phyloP scores from a whole-genome alignment of 2,797 vertebrate genomes.

The Neosilurus hyrtlii region DNA sequence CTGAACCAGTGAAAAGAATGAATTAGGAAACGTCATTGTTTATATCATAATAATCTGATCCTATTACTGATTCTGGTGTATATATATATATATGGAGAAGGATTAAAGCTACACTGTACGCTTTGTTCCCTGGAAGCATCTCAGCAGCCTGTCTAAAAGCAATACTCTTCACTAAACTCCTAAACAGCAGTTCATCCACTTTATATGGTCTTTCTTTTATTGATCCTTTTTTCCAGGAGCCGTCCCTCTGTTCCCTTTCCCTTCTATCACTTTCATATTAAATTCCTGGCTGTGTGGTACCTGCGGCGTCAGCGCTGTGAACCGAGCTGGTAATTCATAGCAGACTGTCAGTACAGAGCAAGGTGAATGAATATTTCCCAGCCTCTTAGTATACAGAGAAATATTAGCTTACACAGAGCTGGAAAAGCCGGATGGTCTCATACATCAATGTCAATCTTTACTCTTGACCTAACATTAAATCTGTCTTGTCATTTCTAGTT shows the following conservation, averaged over 20 bases:
- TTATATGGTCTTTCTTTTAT: conserved; percentile 69
- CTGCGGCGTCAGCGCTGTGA: conserved; percentile 69
- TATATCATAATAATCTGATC: conserved; percentile 13
- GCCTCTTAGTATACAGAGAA: conserved; percentile 55
- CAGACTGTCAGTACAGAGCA: conserved; percentile 60
- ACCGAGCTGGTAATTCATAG: conserved; percentile 65
- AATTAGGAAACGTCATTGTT: conserved; percentile 14
- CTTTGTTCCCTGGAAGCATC: neutral
- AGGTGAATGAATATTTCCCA: conserved; percentile 62
- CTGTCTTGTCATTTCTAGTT: conserved; percentile 11
- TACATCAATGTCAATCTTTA: conserved; percentile 63
- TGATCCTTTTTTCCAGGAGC: conserved; percentile 62
- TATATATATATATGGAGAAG: neutral
- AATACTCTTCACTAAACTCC: conserved; percentile 14
- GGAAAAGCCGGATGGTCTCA: conserved; percentile 44
- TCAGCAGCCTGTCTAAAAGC: neutral
- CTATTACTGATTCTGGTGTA: conserved; percentile 7
- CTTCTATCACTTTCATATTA: conserved; percentile 48
- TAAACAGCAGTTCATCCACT: conserved; percentile 34
- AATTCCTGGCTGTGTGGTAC: conserved; percentile 55
- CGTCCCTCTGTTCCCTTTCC: conserved; percentile 28
- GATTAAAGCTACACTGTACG: neutral
- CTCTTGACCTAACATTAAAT: conserved; percentile 26
- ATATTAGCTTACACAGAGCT: conserved; percentile 55
- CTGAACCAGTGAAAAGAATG: conserved; percentile 12